Percentiles rank a stretch among this genome's conserved stretches.
Conservation (phyloP, 1,140 invertebrate genomes). For the Metopolophium dirhodum region DNA sequence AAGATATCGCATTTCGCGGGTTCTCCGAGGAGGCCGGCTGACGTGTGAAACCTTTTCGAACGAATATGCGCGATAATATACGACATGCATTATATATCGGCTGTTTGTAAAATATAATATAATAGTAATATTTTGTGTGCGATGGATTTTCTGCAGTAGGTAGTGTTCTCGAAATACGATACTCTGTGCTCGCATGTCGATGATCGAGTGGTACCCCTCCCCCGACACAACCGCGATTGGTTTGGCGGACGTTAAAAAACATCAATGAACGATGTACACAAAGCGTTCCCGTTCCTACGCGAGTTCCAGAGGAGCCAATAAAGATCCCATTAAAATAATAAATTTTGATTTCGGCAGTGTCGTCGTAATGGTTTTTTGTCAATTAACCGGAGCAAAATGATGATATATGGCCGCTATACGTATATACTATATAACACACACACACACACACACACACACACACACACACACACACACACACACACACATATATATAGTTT, state of each 20-base stretch:
- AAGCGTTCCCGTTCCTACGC: not conserved
- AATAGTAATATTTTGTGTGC: not conserved
- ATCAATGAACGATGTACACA: not conserved
- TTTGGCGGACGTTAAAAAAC: slow-evolving; percentile 8
- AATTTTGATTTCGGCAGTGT: slow-evolving; percentile 22
- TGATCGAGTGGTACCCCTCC: not conserved
- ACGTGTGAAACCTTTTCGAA: not conserved
- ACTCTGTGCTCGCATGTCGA: not conserved
- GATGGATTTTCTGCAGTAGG: not conserved
- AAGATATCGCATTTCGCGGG: slow-evolving; percentile 26
- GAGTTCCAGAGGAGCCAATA: slow-evolving; percentile 12
- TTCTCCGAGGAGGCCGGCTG: not conserved
- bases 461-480: not conserved
- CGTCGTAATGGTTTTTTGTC: not conserved
- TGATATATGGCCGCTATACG: not conserved
- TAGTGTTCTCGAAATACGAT: slow-evolving; percentile 18
- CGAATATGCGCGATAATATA: not conserved
- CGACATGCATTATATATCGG: not conserved
- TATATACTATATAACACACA: no score
- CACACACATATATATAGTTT: not conserved
- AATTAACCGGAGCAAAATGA: slow-evolving; percentile 2
- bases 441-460: no score
- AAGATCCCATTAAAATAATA: slow-evolving; percentile 54
- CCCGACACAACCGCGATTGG: not conserved
- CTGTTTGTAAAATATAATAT: not conserved